phyloP scores from a whole-genome alignment of 2,113 vertebrate species.

The Stictonetta naevosa region DNA sequence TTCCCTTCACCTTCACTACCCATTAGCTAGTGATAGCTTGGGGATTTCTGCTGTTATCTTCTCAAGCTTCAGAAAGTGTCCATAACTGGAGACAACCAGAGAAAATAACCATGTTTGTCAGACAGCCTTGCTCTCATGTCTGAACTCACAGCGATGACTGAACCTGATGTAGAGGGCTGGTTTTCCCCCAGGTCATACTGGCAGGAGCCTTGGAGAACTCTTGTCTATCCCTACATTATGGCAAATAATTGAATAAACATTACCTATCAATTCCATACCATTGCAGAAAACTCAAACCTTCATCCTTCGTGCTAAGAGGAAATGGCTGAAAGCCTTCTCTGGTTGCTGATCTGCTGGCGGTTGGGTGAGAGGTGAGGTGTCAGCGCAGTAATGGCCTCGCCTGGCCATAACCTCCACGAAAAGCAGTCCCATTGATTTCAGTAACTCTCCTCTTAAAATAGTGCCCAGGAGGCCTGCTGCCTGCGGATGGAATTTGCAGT shows the following conservation, averaged over 20 bases:
- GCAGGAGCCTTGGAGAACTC: neutral
- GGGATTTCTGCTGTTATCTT: neutral
- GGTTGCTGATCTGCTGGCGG: neutral
- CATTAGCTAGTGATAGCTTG: accelerated
- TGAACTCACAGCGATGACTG: neutral
- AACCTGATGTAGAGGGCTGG: accelerated
- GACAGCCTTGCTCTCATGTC: accelerated
- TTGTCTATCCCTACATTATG: neutral
- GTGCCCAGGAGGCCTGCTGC: neutral
- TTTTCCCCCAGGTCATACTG: neutral
- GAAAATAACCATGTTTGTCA: neutral
- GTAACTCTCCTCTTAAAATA: conserved; percentile 18
- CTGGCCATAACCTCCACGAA: neutral
- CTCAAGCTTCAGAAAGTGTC: neutral
- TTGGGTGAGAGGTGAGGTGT: neutral
- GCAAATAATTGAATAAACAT: neutral
- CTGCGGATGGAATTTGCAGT: conserved; percentile 39
- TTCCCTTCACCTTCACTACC: neutral
- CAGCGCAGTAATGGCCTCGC: neutral
- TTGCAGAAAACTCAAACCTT: neutral
- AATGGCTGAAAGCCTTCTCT: neutral
- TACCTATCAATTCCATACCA: neutral
- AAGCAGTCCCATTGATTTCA: neutral
- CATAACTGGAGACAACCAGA: neutral
- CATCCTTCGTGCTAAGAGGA: neutral